Percentiles rank a stretch among this genome's conserved stretches.
These are phyloP conservation scores for Metopia argyrocephala DNA, from an alignment of 2,888 invertebrate species.

Conservation along the genomic window DNA sequence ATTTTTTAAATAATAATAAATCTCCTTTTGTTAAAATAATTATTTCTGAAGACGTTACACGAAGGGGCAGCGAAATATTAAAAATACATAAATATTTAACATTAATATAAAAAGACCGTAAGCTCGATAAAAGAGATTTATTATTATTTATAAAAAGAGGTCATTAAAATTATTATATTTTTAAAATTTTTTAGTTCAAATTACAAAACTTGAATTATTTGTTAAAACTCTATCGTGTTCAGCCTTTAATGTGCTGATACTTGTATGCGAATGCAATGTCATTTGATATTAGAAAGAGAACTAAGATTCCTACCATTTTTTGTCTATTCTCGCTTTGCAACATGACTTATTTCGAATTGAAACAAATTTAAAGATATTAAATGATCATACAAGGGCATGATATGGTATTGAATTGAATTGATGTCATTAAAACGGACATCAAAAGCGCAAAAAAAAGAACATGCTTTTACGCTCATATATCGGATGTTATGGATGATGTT, in stretches of 20 bases:
- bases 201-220: too few species aligned
- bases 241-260: not conserved
- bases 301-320: conserved; percentile 28
- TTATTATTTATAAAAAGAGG: too few species aligned
- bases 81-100: too few species aligned
- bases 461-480: conserved; percentile 19
- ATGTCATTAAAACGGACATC: not conserved
- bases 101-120: too few species aligned
- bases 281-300: not conserved
- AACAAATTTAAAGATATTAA: conserved; percentile 47
- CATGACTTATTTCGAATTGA: conserved; percentile 54
- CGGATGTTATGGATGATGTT: not conserved
- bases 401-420: not conserved
- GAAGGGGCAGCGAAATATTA: too few species aligned
- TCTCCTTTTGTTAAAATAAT: too few species aligned
- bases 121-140: too few species aligned
- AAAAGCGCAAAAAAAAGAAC: not conserved
- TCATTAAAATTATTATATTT: too few species aligned
- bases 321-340: conserved; percentile 39
- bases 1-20: too few species aligned
- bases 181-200: too few species aligned
- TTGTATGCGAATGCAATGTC: not conserved
- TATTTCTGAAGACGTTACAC: too few species aligned
- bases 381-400: not conserved
- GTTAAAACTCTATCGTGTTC: conserved; percentile 7